Evolutionary conservation across 2,888 invertebrate species (phyloP), one percentile per base, ranked within the genome.

Genomic region (Oxystoma pomonae): DNA sequence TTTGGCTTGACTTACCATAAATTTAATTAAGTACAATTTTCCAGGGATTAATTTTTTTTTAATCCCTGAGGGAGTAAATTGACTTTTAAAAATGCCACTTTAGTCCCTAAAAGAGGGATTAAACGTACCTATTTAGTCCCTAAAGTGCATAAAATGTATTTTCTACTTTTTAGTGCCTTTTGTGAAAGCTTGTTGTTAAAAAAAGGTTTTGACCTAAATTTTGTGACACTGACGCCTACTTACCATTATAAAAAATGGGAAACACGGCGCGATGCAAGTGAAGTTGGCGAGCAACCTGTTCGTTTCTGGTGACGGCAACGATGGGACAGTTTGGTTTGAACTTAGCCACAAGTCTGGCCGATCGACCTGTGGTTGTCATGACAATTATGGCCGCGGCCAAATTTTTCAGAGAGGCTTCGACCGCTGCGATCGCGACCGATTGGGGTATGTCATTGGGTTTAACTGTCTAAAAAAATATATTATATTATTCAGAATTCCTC

Each of bases 301-400:
- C 85, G 65, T 84, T 81, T 70, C 90, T 81, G 0, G 90, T 89
- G 16, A 92, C 85, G 2, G 90, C 87, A 57, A 92, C 79, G 61
- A 92, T 86, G 0, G 91, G 90, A 74, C 90, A 90, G 56, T 84
- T 16, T 0, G 91, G 90, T 68, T 85, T 82, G 69, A 85, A 87
- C 64, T 86, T 84, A 1, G 90, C 85, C 60, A 90, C 78, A 67
- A 87, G 77, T 75, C 86, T 85, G 9, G 90, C 90, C 22, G 90
- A 88, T 67, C 87, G 77, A 1, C 85, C 86, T 18, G 84, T 83
- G 58, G 86, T 87, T 16, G 92, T 92, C 61, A 91, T 82, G 58
- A 91, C 87, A 69, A 94, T 85, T 69, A 94, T 91, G 0, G 91
- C 90, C 0, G 86, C 79, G 2, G 87, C 85, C 72, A 83, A 82